Evolutionary conservation across 2,797 vertebrate species (phyloP).

Genomic region (Spondyliosoma cantharus): DNA sequence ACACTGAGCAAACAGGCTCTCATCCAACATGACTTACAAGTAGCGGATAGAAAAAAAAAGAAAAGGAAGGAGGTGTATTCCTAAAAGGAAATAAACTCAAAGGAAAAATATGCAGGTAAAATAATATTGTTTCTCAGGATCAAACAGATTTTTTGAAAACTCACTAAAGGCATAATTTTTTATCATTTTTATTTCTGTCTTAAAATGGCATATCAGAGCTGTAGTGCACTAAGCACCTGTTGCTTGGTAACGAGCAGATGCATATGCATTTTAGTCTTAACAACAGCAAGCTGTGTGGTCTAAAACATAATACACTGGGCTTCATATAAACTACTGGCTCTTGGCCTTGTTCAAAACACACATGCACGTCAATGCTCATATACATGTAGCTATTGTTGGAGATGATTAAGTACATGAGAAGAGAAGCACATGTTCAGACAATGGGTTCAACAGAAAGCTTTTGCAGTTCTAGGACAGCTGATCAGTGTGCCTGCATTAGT

Average conservation of each 20-base stretch:
- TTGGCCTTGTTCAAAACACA: constrained; percentile 18
- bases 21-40: constrained; percentile 37
- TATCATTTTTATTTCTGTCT: constrained; percentile 41
- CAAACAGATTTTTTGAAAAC: constrained; percentile 24
- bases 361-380: background rate
- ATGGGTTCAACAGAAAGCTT: constrained; percentile 12
- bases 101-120: constrained; percentile 1
- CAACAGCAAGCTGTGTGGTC: constrained; percentile 47
- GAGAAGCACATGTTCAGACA: constrained; percentile 13
- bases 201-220: constrained; percentile 49
- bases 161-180: constrained; percentile 35
- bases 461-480: constrained; percentile 19
- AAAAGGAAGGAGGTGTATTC: background rate
- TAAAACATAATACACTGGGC: constrained; percentile 30
- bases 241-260: constrained; percentile 74
- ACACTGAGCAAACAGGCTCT: constrained; percentile 34
- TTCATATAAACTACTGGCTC: constrained; percentile 24
- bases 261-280: constrained; percentile 64
- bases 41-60: constrained; percentile 15
- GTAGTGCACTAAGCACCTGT: constrained; percentile 63
- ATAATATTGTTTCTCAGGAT: background rate
- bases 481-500: constrained; percentile 33
- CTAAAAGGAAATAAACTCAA: background rate
- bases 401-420: background rate
- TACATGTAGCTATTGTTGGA: constrained; percentile 1